Conservation (phyloP, 2,888 invertebrate species). For the Erannis defoliaria region DNA sequence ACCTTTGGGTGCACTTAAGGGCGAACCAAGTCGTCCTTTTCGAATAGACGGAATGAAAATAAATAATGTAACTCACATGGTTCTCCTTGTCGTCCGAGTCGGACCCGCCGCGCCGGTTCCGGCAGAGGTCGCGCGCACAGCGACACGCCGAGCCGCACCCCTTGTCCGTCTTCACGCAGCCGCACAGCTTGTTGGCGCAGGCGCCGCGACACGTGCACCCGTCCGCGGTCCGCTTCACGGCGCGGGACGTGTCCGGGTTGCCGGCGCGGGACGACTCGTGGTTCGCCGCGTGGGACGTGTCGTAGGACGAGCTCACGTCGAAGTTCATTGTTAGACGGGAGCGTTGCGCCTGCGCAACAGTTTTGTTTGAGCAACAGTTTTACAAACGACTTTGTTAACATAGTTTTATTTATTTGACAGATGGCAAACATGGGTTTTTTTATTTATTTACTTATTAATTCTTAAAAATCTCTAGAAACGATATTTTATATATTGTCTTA, state of each 20-base stretch:
- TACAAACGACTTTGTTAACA: too few relatives aligned
- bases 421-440: too few relatives aligned
- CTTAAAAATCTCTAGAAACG: too few relatives aligned
- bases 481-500: too few relatives aligned
- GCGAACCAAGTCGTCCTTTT: too few relatives aligned
- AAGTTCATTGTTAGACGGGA: slow-evolving; percentile 77
- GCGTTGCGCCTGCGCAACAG: slow-evolving; percentile 76
- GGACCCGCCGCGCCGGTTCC: slow-evolving; percentile 59
- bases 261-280: slow-evolving; percentile 46
- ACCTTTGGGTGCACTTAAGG: too few relatives aligned
- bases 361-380: too few relatives aligned
- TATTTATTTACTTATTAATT: too few relatives aligned
- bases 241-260: slow-evolving; percentile 40
- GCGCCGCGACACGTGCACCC: slow-evolving; percentile 88
- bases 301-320: slow-evolving; percentile 38
- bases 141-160: slow-evolving; percentile 82
- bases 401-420: too few relatives aligned
- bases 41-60: too few relatives aligned
- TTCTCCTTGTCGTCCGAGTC: slow-evolving; percentile 79
- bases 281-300: slow-evolving; percentile 19
- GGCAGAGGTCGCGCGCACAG: slow-evolving; percentile 80
- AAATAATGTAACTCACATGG: slow-evolving; percentile 36
- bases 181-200: slow-evolving; percentile 86
- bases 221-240: slow-evolving; percentile 85
- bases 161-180: slow-evolving; percentile 84